Base-by-base conservation (phyloP, 2,113 vertebrate genomes). In the Potamarius usumacintae region DNA sequence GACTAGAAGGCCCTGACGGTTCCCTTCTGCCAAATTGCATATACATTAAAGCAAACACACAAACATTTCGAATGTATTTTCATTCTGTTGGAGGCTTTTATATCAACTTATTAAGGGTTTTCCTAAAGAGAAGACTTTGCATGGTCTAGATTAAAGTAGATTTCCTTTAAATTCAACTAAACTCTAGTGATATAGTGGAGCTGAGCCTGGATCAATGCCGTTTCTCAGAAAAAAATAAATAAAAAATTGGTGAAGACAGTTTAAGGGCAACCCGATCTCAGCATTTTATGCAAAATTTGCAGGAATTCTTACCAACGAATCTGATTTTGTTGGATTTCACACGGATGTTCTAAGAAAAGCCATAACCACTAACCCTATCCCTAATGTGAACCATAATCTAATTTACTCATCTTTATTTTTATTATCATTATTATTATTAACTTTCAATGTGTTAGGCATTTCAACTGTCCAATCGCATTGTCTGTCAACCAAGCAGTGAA, bases 261-360 rank as follows among this genome's bases (percentile, higher is more conserved):
- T 77, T n/a, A 52, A 77, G 48, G 52, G 74, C 48, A 52, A 77
- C 74, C 22, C 10, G 22, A n/a, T 25, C 74, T 77, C 50, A 53
- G 74, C 48, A 2, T n/a, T 77, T 77, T n/a, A n/a, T n/a, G 22
- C 11, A 52, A 17, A 52, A 77, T 20, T 42, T 74, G 34, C 71
- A 48, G 34, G 71, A 52, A 77, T 77, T 52, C 22, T 52, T 77
- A 77, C 74, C 20, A 55, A 12, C 5, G 11, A 53, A 14, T 22
- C 25, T 79, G 52, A 79, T 79, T 79, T 79, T 27, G 76, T 55
- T 79, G 25, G 25, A 79, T 79, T 55, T 79, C 25, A 79, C 52
- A 79, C 1, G 50, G 22, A 27, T 17, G 25, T 27, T 79, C 50
- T 15, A 79, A 30, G 76, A 55, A 79, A 79, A 79, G 76, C 52